Percentiles rank a stretch among this genome's conserved stretches.
Evolutionary conservation across 2,113 vertebrate genomes (phyloP).

Genomic region (Perca flavescens): DNA sequence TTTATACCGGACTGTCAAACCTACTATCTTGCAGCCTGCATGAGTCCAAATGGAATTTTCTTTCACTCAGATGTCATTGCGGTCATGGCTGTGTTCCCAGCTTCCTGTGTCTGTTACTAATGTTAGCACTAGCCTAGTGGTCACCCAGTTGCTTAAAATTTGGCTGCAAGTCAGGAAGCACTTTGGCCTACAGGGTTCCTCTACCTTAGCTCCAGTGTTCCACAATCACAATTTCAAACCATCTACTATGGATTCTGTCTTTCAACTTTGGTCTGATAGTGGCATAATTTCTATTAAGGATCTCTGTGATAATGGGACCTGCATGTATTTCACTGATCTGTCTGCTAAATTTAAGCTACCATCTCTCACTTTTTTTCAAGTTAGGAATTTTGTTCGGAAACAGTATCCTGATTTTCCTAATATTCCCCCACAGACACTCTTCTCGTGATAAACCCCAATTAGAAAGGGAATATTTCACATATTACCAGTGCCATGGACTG

Average conservation of each 20-base stretch:
- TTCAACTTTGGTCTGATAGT: neutral
- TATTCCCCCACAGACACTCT: too few species aligned
- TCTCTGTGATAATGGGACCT: neutral
- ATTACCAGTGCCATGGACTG: too few species aligned
- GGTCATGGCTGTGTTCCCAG: neutral
- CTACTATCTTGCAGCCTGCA: too few species aligned
- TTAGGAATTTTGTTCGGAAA: too few species aligned
- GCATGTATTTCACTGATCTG: neutral
- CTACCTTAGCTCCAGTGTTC: neutral
- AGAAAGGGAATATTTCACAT: too few species aligned
- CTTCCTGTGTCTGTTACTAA: neutral
- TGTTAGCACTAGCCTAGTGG: neutral
- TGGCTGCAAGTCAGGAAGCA: neutral
- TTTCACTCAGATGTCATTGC: neutral
- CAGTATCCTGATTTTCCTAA: too few species aligned
- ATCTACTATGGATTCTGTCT: neutral
- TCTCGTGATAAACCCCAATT: too few species aligned
- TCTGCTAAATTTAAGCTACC: too few species aligned
- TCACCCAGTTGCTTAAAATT: neutral
- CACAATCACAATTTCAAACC: neutral
- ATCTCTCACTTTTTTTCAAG: too few species aligned
- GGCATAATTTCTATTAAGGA: too few species aligned
- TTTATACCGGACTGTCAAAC: neutral
- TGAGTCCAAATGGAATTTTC: neutral
- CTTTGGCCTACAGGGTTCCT: neutral